phyloP scores from a whole-genome alignment of 2,113 vertebrate genomes.

The Chamaetylas fuelleborni region DNA sequence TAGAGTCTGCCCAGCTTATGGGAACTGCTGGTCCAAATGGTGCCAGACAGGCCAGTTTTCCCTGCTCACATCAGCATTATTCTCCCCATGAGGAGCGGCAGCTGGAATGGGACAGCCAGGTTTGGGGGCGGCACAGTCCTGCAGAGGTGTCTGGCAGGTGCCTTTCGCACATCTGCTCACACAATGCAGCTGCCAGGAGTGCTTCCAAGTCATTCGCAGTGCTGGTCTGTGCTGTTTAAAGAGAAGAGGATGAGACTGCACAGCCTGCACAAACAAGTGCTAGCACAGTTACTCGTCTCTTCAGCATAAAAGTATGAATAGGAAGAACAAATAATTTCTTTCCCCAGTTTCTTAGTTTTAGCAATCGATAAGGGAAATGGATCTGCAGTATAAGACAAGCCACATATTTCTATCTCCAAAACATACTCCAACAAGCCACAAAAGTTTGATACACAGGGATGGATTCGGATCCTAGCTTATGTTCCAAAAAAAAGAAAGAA shows the following conservation, averaged over 20 bases:
- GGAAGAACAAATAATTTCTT: background rate
- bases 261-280: background rate
- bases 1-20: background rate
- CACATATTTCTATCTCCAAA: background rate
- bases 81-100: accelerated
- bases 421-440: background rate
- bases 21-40: background rate
- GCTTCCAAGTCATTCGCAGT: background rate
- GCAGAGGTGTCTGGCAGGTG: accelerated
- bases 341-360: background rate
- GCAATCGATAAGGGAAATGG: background rate
- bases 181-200: background rate
- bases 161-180: background rate
- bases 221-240: background rate
- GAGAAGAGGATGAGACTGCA: background rate
- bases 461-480: background rate
- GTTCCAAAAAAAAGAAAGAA: background rate
- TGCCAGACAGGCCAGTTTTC: background rate
- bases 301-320: background rate
- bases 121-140: accelerated
- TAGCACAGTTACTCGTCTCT: background rate
- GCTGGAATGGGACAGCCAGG: background rate
- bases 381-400: background rate
- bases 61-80: background rate
- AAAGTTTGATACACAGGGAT: background rate